phyloP scores from a whole-genome alignment of 2,888 invertebrate species.

The Apoderus coryli region DNA sequence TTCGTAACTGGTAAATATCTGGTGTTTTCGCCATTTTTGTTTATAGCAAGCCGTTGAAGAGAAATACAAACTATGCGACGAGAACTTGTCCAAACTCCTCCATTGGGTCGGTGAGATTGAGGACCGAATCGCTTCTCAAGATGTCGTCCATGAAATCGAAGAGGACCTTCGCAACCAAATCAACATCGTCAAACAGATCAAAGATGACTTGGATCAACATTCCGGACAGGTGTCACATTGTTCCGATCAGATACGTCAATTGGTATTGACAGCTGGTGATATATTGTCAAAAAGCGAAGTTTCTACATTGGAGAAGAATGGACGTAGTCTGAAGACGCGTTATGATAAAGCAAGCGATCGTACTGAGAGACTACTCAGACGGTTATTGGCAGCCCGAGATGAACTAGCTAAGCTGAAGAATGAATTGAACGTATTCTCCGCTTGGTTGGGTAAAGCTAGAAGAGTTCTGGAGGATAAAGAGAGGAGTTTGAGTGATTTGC shows the following conservation, averaged over 20 bases:
- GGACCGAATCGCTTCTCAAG: constrained; percentile 69
- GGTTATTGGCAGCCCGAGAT: constrained; percentile 66
- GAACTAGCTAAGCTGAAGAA: constrained; percentile 78
- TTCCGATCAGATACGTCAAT: constrained; percentile 78
- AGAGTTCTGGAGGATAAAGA: constrained; percentile 75
- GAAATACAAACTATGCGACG: constrained; percentile 83
- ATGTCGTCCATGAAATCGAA: constrained; percentile 72
- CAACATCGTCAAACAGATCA: constrained; percentile 76
- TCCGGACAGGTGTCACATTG: constrained; percentile 71
- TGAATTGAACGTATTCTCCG: constrained; percentile 66
- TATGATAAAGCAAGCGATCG: constrained; percentile 72
- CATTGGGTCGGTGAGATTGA: constrained; percentile 81
- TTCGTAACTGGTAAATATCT: no score
- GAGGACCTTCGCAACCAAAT: constrained; percentile 82
- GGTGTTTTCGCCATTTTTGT: no score
- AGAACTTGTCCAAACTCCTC: constrained; percentile 67
- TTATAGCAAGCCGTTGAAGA: constrained; percentile 90
- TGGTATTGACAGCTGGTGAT: constrained; percentile 79
- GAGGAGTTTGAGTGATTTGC: constrained; percentile 61
- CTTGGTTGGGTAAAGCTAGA: constrained; percentile 73
- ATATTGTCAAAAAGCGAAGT: constrained; percentile 88
- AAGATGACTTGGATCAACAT: constrained; percentile 79
- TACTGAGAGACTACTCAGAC: constrained; percentile 60
- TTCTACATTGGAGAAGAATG: constrained; percentile 72
- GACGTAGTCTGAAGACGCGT: constrained; percentile 66